These are phyloP conservation scores for Notamacropus eugenii DNA, from an alignment of 2,797 vertebrate genomes.

Conservation along the genomic window DNA sequence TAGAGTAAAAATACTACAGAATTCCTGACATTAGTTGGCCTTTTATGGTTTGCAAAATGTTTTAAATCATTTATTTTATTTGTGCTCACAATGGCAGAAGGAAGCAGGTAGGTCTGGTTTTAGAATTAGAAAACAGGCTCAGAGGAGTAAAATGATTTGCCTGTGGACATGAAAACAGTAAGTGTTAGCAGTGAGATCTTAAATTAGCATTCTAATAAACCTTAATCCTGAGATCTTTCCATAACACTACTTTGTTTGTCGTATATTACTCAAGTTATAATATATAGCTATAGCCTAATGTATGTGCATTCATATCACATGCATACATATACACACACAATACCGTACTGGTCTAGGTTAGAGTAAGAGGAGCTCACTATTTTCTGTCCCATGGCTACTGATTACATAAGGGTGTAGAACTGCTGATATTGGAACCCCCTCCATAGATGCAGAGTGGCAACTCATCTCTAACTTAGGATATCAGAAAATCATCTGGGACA, in stretches of 20 bases:
- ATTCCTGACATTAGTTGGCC: not conserved
- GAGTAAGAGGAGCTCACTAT: not conserved
- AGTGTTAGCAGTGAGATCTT: not conserved
- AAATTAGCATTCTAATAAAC: not conserved
- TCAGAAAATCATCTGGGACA: not conserved
- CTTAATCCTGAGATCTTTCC: not conserved
- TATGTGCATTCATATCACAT: not conserved
- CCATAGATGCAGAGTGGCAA: not conserved
- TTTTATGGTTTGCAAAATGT: not conserved
- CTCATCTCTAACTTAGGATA: not conserved
- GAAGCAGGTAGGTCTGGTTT: not conserved
- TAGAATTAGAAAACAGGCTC: not conserved
- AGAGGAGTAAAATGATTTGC: not conserved
- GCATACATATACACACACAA: not conserved
- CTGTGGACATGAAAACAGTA: not conserved
- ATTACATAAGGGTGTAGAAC: not conserved
- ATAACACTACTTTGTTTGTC: not conserved
- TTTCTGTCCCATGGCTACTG: not conserved
- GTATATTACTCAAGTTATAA: not conserved
- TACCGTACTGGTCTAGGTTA: not conserved
- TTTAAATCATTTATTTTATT: not conserved
- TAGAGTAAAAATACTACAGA: not conserved
- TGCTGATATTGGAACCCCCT: not conserved
- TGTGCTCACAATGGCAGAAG: not conserved
- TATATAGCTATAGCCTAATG: not conserved